Conservation (phyloP, 2,888 invertebrate genomes). For the Drosophila nr. medialis region DNA sequence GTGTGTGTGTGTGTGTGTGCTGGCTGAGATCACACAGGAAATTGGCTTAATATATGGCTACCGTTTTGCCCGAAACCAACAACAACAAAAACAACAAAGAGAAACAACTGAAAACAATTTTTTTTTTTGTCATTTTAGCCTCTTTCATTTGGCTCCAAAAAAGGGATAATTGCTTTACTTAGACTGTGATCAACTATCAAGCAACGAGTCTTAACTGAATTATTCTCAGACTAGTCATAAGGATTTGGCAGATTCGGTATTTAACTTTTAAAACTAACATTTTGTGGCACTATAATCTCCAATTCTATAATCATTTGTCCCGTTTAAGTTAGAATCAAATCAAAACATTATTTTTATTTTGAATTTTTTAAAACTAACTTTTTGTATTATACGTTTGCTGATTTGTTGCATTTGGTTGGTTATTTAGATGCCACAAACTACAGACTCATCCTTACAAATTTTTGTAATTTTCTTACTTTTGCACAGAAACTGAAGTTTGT, state of each 20-base stretch:
- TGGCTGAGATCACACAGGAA: slow-evolving; percentile 75
- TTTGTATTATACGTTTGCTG: not conserved
- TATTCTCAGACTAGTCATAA: not conserved
- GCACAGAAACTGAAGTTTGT: not conserved
- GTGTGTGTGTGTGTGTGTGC: slow-evolving; percentile 10
- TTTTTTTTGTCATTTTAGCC: not conserved
- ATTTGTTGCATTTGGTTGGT: not conserved
- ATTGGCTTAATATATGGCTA: slow-evolving; percentile 59
- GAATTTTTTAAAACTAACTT: not conserved
- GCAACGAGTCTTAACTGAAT: not conserved
- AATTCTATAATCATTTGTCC: not conserved
- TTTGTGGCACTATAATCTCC: not conserved
- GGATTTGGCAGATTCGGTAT: not conserved
- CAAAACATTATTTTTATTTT: not conserved
- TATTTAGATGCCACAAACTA: not conserved
- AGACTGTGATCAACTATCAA: not conserved
- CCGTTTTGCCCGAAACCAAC: slow-evolving; percentile 34
- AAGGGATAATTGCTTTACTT: not conserved
- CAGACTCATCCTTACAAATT: not conserved
- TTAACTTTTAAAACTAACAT: not conserved
- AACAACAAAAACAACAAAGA: slow-evolving; percentile 16
- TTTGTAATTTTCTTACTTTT: too few relatives aligned
- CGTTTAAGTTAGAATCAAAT: not conserved
- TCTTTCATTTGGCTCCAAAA: not conserved
- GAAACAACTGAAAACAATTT: slow-evolving; percentile 12